A percentile compares a stretch with the other conserved stretches of the same genome.
Evolutionary conservation across 53 echinoderm and acorn worm species (phyloP).

Genomic region (Echinometra lucunter): DNA sequence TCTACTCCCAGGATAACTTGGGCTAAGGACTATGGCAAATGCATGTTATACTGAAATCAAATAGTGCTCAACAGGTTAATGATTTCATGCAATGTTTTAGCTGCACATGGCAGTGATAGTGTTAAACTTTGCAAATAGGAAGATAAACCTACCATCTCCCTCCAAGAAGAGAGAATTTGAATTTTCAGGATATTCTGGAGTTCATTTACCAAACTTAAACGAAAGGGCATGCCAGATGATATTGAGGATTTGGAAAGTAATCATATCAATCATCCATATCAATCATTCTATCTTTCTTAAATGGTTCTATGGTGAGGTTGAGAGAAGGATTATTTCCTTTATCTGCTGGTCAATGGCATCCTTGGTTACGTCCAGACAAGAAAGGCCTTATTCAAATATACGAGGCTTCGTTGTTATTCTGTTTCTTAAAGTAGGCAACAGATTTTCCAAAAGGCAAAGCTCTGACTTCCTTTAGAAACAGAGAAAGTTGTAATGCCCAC

Average conservation of each 20-base stretch:
- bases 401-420: not conserved
- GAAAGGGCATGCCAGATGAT: not conserved
- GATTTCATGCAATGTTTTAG: too few relatives aligned
- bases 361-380: not conserved
- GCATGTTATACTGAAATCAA: too few relatives aligned
- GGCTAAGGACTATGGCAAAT: not conserved
- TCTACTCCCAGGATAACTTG: not conserved
- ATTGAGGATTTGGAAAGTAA: not conserved
- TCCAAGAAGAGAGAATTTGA: too few relatives aligned
- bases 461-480: not conserved
- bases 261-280: not conserved
- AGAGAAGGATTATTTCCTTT: not conserved
- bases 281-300: not conserved
- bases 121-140: too few relatives aligned
- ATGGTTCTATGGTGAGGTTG: not conserved
- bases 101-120: too few relatives aligned
- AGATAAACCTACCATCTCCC: too few relatives aligned
- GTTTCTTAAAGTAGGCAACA: not conserved
- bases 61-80: too few relatives aligned
- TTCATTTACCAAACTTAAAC: too few relatives aligned
- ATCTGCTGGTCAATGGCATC: not conserved
- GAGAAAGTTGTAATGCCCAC: not conserved
- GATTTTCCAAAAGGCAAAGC: not conserved
- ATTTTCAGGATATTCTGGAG: too few relatives aligned
- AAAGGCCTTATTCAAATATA: not conserved